Percentiles rank a stretch among this genome's conserved stretches.
Evolutionary conservation across 2,888 invertebrate genomes (phyloP).

Genomic region (Cephus pulcher): DNA sequence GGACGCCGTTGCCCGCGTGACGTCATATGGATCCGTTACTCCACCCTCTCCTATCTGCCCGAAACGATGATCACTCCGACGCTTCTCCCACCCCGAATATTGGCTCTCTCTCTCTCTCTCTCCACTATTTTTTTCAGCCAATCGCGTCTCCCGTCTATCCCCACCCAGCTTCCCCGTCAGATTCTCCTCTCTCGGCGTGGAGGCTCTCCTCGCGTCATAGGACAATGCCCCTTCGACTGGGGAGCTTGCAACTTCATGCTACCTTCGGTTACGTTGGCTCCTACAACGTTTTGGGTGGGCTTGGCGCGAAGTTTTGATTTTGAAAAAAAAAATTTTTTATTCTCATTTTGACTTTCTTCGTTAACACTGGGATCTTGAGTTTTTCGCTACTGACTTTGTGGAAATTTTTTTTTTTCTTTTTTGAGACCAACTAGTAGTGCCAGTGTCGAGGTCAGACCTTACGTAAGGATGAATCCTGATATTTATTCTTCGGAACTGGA

Average conservation of each 20-base stretch:
- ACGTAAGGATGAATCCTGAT: conserved; percentile 30
- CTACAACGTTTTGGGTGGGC: background rate
- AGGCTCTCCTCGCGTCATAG: conserved; percentile 34
- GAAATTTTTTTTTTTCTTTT: no score
- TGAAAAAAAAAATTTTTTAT: background rate
- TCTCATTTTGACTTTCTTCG: background rate
- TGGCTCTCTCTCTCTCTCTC: background rate
- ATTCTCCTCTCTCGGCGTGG: conserved; percentile 18
- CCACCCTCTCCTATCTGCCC: conserved; percentile 14
- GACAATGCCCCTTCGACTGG: conserved; percentile 38
- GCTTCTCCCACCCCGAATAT: background rate
- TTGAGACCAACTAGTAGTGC: background rate
- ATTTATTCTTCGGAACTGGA: conserved; percentile 29
- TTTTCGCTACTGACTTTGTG: background rate
- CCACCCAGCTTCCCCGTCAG: background rate
- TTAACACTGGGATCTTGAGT: conserved; percentile 4
- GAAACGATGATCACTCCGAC: background rate
- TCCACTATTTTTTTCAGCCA: background rate
- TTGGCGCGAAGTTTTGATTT: background rate
- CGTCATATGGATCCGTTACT: conserved; percentile 6
- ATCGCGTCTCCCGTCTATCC: background rate
- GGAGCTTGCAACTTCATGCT: conserved; percentile 1
- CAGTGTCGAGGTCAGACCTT: background rate
- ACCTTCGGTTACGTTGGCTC: background rate
- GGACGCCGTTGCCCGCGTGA: conserved; percentile 3